phyloP scores from a whole-genome alignment of 30 jellyfish, hydroid and myxozoan species.

The Catostylus mosaicus region DNA sequence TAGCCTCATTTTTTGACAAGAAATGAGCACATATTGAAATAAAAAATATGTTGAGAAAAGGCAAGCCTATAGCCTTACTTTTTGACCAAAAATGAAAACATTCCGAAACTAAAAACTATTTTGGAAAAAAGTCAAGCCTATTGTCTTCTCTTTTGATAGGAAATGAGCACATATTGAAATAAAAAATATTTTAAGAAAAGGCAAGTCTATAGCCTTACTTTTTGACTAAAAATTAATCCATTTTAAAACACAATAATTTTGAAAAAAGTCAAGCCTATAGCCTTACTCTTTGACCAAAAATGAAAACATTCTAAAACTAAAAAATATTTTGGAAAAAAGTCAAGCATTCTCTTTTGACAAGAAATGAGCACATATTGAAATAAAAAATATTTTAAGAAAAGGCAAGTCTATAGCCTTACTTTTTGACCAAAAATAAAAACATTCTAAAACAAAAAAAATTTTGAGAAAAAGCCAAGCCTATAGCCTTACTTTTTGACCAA shows the following conservation, averaged over 20 bases:
- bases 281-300: not conserved
- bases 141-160: too few relatives aligned
- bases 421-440: not conserved
- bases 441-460: not conserved
- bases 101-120: not conserved
- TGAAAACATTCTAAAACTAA: not conserved
- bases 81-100: not conserved
- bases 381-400: not conserved
- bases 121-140: too few relatives aligned
- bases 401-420: not conserved
- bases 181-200: too few relatives aligned
- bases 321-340: too few relatives aligned
- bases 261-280: not conserved
- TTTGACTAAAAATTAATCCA: too few relatives aligned
- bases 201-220: not conserved
- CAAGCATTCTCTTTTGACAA: not conserved
- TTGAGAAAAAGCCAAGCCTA: not conserved
- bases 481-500: constrained; percentile 3
- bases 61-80: not conserved
- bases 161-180: too few relatives aligned
- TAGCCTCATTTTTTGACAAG: too few relatives aligned
- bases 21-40: too few relatives aligned
- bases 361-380: not conserved
- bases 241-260: not conserved
- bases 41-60: too few relatives aligned